Base-by-base conservation (phyloP, 2,888 invertebrate genomes). In the Drosophila dives region DNA sequence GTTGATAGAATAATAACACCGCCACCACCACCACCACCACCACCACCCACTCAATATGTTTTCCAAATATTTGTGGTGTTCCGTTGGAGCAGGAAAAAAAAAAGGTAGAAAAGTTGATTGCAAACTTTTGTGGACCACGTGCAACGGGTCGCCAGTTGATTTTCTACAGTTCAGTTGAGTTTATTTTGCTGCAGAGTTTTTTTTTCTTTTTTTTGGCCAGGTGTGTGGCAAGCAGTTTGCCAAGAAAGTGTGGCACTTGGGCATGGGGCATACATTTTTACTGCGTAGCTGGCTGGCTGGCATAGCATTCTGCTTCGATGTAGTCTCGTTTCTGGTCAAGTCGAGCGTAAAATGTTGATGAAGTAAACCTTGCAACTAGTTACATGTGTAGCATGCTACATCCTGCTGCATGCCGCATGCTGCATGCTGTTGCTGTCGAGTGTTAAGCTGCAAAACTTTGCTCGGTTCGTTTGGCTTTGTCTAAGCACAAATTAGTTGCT, bases 331-430 rank as follows among this genome's bases (percentile, higher is more conserved):
- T 23, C 56, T 49, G 40, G 38, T 55, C 86, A 87, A 89, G 77
- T 87, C 81, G 76, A 86, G 80, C 75, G 86, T 84, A 77, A 88
- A 89, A 86, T 88, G 87, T 88, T 86, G 87, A 88, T 89, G 87
- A 88, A 88, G 84, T 87, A 85, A 72, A 38, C 55, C 82, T 82
- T 64, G 72, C 63, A 78, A 65, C 77, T 72, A 66, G 78, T 71
- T 74, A 74, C 78, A 81, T 85, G 81, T 64, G 68, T 80, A 59
- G 67, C 69, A 61, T 68, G 69, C 75, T 48, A 15, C 77, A 48
- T 23, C 23, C 23, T 61, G 55, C 58, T 26, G 5, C 26, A 59
- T 49, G 48, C 69, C 6, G 23, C 23, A 45, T 32, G 56, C 64
- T 67, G 54, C 54, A 38, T 55, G 54, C 54, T 38, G 38, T 38